Evolutionary conservation across 2,113 vertebrate genomes (phyloP).

Genomic region (Stictonetta naevosa): DNA sequence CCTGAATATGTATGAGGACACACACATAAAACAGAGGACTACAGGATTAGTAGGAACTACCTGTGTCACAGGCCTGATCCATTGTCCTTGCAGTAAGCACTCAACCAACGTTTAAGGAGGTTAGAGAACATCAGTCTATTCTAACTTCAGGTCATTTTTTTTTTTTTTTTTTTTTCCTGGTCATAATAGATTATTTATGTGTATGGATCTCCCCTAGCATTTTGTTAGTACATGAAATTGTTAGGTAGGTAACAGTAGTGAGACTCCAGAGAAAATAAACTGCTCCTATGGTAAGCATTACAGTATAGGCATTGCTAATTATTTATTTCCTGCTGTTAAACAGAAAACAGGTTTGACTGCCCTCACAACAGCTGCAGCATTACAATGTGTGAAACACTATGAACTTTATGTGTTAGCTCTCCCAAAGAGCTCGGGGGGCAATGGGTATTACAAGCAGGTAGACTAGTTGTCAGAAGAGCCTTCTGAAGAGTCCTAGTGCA

Average conservation of each 20-base stretch:
- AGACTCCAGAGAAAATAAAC: conserved; percentile 47
- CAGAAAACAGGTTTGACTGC: conserved; percentile 77
- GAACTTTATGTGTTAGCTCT: conserved; percentile 59
- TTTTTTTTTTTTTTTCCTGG: not conserved
- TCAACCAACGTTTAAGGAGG: not conserved
- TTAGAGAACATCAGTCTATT: not conserved
- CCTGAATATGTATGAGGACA: not conserved
- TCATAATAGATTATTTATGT: not conserved
- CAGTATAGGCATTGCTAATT: conserved; percentile 72
- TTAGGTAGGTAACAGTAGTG: conserved; percentile 4
- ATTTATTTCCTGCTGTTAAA: conserved; percentile 79
- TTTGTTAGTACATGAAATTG: not conserved
- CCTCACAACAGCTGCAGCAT: conserved; percentile 76
- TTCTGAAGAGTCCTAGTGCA: conserved; percentile 85
- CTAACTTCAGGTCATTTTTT: not conserved
- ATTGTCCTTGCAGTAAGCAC: not conserved
- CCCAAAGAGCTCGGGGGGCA: conserved; percentile 71
- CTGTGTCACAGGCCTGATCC: not conserved
- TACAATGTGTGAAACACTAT: conserved; percentile 52
- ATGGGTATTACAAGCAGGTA: conserved; percentile 75
- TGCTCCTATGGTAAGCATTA: conserved; percentile 56
- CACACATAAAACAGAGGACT: not conserved
- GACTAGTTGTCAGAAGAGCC: conserved; percentile 82
- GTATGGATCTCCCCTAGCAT: not conserved
- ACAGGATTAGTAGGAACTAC: not conserved